Evolutionary conservation across 2,888 invertebrate species (phyloP).

Genomic region (Drosophila nigricruria): DNA sequence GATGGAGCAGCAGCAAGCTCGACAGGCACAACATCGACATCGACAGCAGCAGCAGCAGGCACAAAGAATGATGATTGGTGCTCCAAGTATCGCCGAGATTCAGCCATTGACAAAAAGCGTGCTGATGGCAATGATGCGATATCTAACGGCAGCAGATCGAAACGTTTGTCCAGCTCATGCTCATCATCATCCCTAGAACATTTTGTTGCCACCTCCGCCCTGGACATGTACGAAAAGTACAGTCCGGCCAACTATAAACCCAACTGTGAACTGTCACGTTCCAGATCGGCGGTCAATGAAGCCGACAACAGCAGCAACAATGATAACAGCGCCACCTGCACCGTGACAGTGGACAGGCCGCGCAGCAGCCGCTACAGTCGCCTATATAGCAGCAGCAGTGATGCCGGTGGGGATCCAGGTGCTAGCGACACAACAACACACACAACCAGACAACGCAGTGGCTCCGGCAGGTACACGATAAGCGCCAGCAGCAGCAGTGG

Average conservation of each 20-base stretch:
- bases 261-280: constrained; percentile 86
- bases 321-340: constrained; percentile 42
- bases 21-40: constrained; percentile 24
- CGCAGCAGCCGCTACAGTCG: constrained; percentile 80
- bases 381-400: constrained; percentile 65
- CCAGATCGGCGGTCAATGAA: constrained; percentile 84
- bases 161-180: constrained; percentile 83
- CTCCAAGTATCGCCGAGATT: constrained; percentile 41
- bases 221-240: constrained; percentile 91
- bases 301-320: constrained; percentile 35
- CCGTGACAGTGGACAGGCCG: constrained; percentile 70
- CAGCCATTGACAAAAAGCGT: constrained; percentile 53
- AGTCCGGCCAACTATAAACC: constrained; percentile 91
- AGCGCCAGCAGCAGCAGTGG: constrained; percentile 72
- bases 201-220: constrained; percentile 87
- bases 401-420: constrained; percentile 45
- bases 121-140: constrained; percentile 35
- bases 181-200: constrained; percentile 86
- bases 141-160: constrained; percentile 52
- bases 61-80: constrained; percentile 63
- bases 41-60: constrained; percentile 5
- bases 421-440: constrained; percentile 21
- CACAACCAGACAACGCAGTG: constrained; percentile 32
- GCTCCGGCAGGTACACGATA: constrained; percentile 59
- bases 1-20: constrained; percentile 34